Evolutionary conservation across 2,888 invertebrate genomes (phyloP), one percentile per base, ranked within the genome.

Genomic region (Nyleta sp.): DNA sequence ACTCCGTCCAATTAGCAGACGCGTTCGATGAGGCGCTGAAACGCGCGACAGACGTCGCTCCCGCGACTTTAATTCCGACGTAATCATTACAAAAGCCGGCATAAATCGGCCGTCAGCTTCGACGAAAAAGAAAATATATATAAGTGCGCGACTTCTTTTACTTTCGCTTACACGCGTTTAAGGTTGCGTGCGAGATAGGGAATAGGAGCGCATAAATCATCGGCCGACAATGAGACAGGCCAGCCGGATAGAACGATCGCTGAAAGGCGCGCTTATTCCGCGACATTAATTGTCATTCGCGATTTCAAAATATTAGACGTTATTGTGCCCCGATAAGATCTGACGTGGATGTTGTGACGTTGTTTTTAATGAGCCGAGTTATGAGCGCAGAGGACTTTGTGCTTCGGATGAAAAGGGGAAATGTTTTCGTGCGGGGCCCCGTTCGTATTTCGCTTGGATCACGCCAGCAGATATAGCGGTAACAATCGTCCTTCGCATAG

Each of bases 401-500:
- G 35, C 46, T 55, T 57, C 24, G 28, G 42, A 40, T 38, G 71
- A 55, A 57, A 59, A 64, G 33, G 71, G 38, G 65, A 65, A 65
- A 57, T 20, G 57, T 33, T 53, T 59, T 65, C 57, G n/a, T n/a
- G n/a, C n/a, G n/a, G n/a, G n/a, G n/a, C n/a, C n/a, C n/a, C n/a
- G n/a, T 42, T 57, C 57, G 33, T 53, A 71, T 72, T 74, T 67
- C 8, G 31, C 53, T 52, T 52, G 46, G 53, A 60, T 74, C 70
- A 57, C 67, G 52, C 59, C 38, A 53, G 22, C 17, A 46, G 70
- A 74, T 50, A 72, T 53, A 73, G 77, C 78, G 78, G 78, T 81
- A 81, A 72, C 72, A 57, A 80, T 82, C 80, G 85, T 84, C 86
- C 85, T 84, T 86, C 84, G 83, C 87, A 85, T 86, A 84, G 83